phyloP scores from a whole-genome alignment of 2,888 invertebrate genomes.

The Pollenia angustigena region DNA sequence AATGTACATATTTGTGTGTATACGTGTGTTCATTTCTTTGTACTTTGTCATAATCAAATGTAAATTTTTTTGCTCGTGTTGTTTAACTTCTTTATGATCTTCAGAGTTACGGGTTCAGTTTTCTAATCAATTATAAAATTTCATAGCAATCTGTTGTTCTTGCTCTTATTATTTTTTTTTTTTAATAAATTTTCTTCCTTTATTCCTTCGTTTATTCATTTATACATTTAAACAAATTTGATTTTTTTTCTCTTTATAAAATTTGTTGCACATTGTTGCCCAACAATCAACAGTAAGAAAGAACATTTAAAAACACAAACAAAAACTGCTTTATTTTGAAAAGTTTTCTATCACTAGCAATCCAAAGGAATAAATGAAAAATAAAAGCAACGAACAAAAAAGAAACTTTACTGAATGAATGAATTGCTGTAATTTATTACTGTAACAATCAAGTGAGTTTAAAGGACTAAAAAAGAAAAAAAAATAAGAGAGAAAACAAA shows the following conservation, averaged over 20 bases:
- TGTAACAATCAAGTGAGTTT: conserved; percentile 41
- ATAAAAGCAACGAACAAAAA: conserved; percentile 2
- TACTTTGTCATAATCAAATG: conserved; percentile 47
- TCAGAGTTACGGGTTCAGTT: conserved; percentile 18
- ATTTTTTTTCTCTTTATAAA: conserved; percentile 4
- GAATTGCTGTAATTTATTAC: conserved; percentile 71
- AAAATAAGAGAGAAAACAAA: not conserved
- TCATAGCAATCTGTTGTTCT: conserved; percentile 59
- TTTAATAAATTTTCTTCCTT: too few species aligned
- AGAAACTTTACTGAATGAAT: conserved; percentile 48
- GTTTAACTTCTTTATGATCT: conserved; percentile 7
- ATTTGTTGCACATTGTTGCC: conserved; percentile 50
- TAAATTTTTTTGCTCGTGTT: not conserved
- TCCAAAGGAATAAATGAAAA: conserved; percentile 22
- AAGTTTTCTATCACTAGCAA: conserved; percentile 19
- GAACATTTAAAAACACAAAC: not conserved
- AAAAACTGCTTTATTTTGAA: conserved; percentile 1
- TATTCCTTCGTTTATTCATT: not conserved
- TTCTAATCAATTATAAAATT: conserved; percentile 65
- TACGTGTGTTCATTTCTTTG: conserved; percentile 8
- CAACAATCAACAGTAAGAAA: conserved; percentile 35
- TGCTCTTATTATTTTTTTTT: conserved; percentile 33
- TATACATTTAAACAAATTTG: conserved; percentile 24
- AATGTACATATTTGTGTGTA: not conserved
- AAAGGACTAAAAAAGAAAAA: not conserved